Conservation (phyloP, 2,113 vertebrate genomes). For the Lepisosteus oculatus region DNA sequence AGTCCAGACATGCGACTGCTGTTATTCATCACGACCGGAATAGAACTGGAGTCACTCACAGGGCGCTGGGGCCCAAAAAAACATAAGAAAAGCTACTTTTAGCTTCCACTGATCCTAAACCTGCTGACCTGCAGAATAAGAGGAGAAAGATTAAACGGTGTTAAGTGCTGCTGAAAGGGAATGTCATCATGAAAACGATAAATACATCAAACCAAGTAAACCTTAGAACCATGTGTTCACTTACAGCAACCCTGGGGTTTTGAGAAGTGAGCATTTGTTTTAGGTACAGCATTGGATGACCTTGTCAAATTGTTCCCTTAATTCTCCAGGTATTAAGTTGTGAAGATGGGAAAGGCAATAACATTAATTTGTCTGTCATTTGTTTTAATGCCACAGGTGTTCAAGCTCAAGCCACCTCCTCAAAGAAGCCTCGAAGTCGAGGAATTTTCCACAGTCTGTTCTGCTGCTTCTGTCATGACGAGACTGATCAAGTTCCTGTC, state of each 20-base stretch:
- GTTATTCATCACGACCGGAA: constrained; percentile 47
- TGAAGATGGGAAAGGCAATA: background rate
- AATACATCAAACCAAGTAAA: too few species aligned
- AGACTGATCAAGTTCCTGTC: constrained; percentile 59
- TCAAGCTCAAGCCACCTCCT: constrained; percentile 50
- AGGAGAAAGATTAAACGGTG: constrained; percentile 4
- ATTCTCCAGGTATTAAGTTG: background rate
- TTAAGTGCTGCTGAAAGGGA: background rate
- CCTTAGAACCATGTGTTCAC: too few species aligned
- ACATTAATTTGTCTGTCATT: background rate
- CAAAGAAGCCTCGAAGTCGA: constrained; percentile 70
- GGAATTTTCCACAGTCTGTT: constrained; percentile 73
- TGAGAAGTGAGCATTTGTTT: too few species aligned
- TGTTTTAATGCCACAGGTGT: constrained; percentile 49
- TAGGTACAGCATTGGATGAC: too few species aligned
- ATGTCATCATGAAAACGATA: too few species aligned
- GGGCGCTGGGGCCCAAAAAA: constrained; percentile 17
- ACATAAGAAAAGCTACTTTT: constrained; percentile 38
- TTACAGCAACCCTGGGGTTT: too few species aligned
- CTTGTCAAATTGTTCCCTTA: too few species aligned
- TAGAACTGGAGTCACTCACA: constrained; percentile 37
- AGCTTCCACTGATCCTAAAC: constrained; percentile 33
- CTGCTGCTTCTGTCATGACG: constrained; percentile 76
- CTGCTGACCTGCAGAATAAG: constrained; percentile 29
- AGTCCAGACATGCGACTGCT: constrained; percentile 34